A percentile compares a stretch with the other conserved stretches of the same genome.
Evolutionary conservation across 2,888 invertebrate species (phyloP).

Genomic region (Rhingia campestris): DNA sequence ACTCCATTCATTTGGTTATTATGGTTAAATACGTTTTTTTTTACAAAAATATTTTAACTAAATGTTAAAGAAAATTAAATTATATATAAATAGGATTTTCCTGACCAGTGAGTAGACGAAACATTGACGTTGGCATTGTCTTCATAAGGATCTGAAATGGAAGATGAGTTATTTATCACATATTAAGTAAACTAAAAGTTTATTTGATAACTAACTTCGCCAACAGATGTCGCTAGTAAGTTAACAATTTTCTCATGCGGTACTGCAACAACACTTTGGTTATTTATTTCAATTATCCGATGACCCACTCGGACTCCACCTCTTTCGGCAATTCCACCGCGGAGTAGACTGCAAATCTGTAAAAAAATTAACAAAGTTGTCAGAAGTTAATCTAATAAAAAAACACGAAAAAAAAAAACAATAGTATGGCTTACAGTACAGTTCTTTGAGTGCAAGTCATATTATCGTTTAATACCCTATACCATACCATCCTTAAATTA

Average conservation of each 20-base stretch:
- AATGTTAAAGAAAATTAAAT: slow-evolving; percentile 75
- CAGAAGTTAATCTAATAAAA: background rate
- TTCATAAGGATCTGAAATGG: slow-evolving; percentile 97
- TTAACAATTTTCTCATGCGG: slow-evolving; percentile 99
- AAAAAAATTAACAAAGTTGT: background rate
- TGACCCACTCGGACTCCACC: slow-evolving; percentile 99
- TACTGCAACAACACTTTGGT: slow-evolving; percentile 99
- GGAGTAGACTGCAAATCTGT: slow-evolving; percentile 97
- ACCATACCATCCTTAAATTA: too few species aligned
- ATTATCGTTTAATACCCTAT: too few species aligned
- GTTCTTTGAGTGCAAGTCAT: too few species aligned
- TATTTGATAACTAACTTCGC: slow-evolving; percentile 89
- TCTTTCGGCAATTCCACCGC: slow-evolving; percentile 99
- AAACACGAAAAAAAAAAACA: background rate
- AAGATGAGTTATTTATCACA: slow-evolving; percentile 21
- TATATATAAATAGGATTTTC: slow-evolving; percentile 99
- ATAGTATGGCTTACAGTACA: too few species aligned
- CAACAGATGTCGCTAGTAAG: slow-evolving; percentile 98
- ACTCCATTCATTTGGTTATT: slow-evolving; percentile 34
- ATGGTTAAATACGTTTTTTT: slow-evolving; percentile 23
- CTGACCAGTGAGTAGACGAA: slow-evolving; percentile 98
- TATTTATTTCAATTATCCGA: slow-evolving; percentile 99
- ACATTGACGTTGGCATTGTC: slow-evolving; percentile 99
- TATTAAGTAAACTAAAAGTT: background rate
- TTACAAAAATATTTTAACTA: slow-evolving; percentile 23